These are phyloP conservation scores for Acanthaster planci DNA, from an alignment of 35 echinoderm and acorn worm species.

Conservation along the genomic window DNA sequence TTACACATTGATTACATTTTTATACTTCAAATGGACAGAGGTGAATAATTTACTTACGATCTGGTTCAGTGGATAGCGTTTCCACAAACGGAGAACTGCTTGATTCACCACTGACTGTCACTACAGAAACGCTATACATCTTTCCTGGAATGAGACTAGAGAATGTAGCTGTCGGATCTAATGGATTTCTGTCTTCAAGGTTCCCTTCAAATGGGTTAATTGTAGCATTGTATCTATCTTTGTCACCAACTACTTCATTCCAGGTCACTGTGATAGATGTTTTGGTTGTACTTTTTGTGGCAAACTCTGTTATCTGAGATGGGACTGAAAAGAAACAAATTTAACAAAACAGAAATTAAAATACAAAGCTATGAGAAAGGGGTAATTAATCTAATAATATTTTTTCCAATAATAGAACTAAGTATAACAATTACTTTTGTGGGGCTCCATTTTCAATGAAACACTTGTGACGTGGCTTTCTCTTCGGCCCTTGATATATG, in stretches of 20 bases:
- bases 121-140: constrained; percentile 11
- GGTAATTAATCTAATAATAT: too few species aligned
- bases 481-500: too few species aligned
- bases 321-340: constrained; percentile 6
- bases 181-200: neutral
- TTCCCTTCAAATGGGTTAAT: neutral
- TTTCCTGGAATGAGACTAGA: neutral
- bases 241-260: constrained; percentile 6
- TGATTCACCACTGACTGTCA: constrained; percentile 11
- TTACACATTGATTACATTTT: neutral
- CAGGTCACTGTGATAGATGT: constrained; percentile 15
- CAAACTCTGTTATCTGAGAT: neutral
- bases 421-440: too few species aligned
- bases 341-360: neutral
- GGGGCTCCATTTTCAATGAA: too few species aligned
- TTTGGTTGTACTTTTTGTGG: too few species aligned
- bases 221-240: constrained; percentile 15
- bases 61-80: neutral
- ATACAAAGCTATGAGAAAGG: neutral
- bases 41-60: constrained; percentile 13
- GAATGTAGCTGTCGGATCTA: constrained; percentile 1
- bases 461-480: too few species aligned
- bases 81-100: neutral
- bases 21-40: neutral
- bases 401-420: too few species aligned